Conservation (phyloP, 2,113 vertebrate genomes). For the Australoheros scitulus region DNA sequence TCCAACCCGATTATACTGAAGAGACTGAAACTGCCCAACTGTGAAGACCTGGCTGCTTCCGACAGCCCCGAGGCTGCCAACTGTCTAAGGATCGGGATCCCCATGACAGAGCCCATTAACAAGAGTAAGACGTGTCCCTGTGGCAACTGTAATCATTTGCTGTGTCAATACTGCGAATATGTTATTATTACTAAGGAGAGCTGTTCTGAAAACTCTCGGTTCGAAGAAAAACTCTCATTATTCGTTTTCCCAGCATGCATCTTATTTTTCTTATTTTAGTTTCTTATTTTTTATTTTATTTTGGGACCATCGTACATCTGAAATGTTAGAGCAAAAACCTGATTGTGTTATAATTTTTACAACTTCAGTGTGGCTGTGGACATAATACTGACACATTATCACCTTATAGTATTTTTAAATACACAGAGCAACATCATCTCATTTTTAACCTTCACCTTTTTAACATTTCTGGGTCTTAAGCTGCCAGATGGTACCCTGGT, state of each 20-base stretch:
- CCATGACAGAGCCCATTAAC: conserved; percentile 95
- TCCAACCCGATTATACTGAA: conserved; percentile 97
- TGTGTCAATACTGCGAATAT: not conserved
- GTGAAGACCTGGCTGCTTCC: conserved; percentile 90
- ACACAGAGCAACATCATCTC: not conserved
- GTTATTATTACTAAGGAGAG: not conserved
- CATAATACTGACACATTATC: too few relatives aligned
- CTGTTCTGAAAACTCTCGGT: not conserved
- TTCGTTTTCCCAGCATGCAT: not conserved
- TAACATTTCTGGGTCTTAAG: not conserved
- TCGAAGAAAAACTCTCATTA: too few relatives aligned
- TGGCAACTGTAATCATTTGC: not conserved
- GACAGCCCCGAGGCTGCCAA: conserved; percentile 90
- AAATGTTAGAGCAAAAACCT: not conserved
- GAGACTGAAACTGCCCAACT: conserved; percentile 96
- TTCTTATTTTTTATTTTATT: not conserved
- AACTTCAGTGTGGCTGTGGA: not conserved
- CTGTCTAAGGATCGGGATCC: conserved; percentile 96
- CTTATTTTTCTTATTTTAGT: not conserved
- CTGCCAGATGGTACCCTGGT: not conserved
- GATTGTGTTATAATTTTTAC: not conserved
- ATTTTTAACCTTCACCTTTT: not conserved
- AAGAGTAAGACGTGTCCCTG: conserved; percentile 85
- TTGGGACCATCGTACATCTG: not conserved
- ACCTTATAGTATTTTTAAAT: not conserved